These are phyloP conservation scores for Lepidochrysops patricia DNA, from an alignment of 2,888 invertebrate species.

Conservation along the genomic window DNA sequence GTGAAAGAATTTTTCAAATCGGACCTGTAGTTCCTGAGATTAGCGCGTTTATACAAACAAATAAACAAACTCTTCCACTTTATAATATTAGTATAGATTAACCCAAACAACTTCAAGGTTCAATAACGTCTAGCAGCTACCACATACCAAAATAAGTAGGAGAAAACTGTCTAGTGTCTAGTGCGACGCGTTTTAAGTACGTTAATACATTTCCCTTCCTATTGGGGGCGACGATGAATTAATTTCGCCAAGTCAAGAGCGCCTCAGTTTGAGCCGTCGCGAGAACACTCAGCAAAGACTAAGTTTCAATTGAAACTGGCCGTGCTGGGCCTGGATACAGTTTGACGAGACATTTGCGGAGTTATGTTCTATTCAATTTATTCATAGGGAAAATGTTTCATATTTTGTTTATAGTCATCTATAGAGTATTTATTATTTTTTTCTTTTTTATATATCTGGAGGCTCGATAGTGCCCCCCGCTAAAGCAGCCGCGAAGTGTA, in stretches of 20 bases:
- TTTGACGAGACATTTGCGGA: conserved; percentile 55
- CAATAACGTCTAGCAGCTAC: too few species aligned
- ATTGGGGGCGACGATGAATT: conserved; percentile 55
- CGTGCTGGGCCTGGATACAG: conserved; percentile 46
- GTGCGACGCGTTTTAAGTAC: conserved; percentile 26
- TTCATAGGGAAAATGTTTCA: conserved; percentile 22
- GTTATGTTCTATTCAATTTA: conserved; percentile 40
- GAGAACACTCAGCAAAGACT: conserved; percentile 52
- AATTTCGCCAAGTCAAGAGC: conserved; percentile 62
- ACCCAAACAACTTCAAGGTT: too few species aligned
- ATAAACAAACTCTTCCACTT: too few species aligned
- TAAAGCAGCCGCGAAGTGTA: too few species aligned
- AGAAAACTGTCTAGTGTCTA: conserved; percentile 12
- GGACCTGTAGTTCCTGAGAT: too few species aligned
- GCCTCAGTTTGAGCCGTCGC: conserved; percentile 47
- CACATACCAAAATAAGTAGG: conserved; percentile 8
- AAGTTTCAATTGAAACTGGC: conserved; percentile 64
- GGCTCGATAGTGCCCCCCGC: too few species aligned
- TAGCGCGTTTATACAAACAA: too few species aligned
- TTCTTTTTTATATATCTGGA: too few species aligned
- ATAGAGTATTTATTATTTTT: too few species aligned
- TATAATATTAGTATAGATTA: too few species aligned
- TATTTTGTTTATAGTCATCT: not conserved
- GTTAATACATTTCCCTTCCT: conserved; percentile 40
- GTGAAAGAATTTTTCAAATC: too few species aligned